A percentile compares a stretch with the other conserved stretches of the same genome.
These are phyloP conservation scores for Fregetta grallaria DNA, from an alignment of 2,113 vertebrate species.

Conservation along the genomic window DNA sequence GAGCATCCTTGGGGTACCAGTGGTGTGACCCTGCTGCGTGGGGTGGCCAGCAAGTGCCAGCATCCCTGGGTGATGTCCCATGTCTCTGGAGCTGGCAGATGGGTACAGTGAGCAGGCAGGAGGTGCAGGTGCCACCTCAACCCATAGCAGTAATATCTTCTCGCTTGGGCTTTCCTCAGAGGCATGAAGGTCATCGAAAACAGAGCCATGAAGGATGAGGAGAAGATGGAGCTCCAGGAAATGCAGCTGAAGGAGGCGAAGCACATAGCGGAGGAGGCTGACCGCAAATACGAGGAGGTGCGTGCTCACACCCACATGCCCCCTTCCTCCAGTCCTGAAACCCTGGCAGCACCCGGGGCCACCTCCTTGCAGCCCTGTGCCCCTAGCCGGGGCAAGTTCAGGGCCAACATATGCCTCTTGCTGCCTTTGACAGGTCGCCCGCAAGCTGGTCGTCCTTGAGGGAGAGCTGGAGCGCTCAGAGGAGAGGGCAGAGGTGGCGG, in stretches of 20 bases:
- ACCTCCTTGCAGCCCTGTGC: accelerated
- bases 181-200: conserved; percentile 99
- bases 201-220: conserved; percentile 94
- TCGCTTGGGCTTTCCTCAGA: conserved; percentile 71
- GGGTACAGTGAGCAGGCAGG: background rate
- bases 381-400: accelerated
- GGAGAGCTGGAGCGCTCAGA: conserved; percentile 96
- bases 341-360: too few relatives aligned
- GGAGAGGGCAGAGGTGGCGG: conserved; percentile 93
- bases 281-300: conserved; percentile 99
- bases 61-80: accelerated
- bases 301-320: background rate
- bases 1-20: background rate
- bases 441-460: conserved; percentile 96
- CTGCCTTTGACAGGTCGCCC: conserved; percentile 82
- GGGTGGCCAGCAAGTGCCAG: background rate
- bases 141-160: background rate
- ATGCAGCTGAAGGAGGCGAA: conserved; percentile 99
- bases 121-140: background rate
- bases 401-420: accelerated
- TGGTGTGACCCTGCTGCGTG: background rate
- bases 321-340: background rate
- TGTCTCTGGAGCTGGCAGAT: background rate
- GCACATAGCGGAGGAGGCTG: conserved; percentile 97
- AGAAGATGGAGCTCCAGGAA: conserved; percentile 99